Base-by-base conservation (phyloP, 2,888 invertebrate genomes). In the Lepidochrysops patricia region DNA sequence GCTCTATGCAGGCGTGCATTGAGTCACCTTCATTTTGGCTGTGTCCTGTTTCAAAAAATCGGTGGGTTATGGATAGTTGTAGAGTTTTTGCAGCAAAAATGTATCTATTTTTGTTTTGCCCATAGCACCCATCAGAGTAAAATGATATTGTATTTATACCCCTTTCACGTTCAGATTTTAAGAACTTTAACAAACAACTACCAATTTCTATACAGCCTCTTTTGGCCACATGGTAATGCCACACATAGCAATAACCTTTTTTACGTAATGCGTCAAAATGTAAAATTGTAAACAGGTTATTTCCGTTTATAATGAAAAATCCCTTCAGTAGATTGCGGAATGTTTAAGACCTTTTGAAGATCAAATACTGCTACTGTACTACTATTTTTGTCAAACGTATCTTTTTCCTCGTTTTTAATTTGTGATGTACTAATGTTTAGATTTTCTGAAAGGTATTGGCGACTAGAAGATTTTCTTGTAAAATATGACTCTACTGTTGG, bases 291-390 rank as follows among this genome's bases (percentile, higher is more conserved):
- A 57, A 60, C 50, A 29, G 63, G 61, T 52, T 66, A 64, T 57
- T 66, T 67, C 15, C 67, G 58, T 64, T 69, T 70, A 61, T 70
- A 68, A 61, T 68, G 64, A 52, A 69, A 65, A 48, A 68, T 62
- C n/a, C 64, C 65, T 23, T 69, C 67, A 15, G 66, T 60, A 57
- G 62, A 66, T 64, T 69, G 70, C 9, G 70, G 72, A 15, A 68
- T 61, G 49, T 60, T 63, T 34, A 71, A 61, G 7, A 69, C 65
- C 59, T 70, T 69, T 62, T 71, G 60, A 19, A 70, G 58, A 60
- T 71, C 69, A 62, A 71, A 70, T 48, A 66, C 61, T 23, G 64
- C 66, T 32, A 68, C 49, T 12, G 59, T 62, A 48, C 25, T 60
- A 52, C 61, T 59, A 49, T 48, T 57, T 62, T 29, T 37, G 50